Percentiles rank a stretch among this genome's conserved stretches.
Conservation (phyloP, 2,797 vertebrate species). For the Sebastes jordani region DNA sequence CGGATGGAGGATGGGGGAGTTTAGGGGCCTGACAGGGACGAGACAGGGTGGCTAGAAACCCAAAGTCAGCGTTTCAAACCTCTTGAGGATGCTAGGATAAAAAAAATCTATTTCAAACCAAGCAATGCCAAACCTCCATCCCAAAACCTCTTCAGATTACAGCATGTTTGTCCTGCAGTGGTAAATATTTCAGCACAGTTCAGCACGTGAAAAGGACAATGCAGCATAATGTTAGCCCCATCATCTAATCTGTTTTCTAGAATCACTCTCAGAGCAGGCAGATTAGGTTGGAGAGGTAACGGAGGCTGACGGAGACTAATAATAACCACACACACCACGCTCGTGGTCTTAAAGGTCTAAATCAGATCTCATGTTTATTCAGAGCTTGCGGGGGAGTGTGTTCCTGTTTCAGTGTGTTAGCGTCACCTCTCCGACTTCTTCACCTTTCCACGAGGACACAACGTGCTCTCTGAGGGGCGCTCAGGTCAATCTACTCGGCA, state of each 20-base stretch:
- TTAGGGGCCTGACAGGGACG: neutral
- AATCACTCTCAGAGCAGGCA: neutral
- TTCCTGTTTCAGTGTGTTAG: neutral
- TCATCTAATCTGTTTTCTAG: neutral
- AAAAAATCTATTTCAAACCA: neutral
- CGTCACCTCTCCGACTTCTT: neutral
- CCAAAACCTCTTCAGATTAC: no score
- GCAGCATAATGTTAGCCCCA: neutral
- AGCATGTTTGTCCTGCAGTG: neutral
- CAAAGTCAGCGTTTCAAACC: conserved; percentile 10
- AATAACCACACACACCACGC: neutral
- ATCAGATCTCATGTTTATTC: neutral
- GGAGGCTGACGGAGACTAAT: neutral
- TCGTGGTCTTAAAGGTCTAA: neutral
- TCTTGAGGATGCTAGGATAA: neutral
- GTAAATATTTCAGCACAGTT: neutral
- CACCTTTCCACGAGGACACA: neutral
- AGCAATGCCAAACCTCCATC: neutral
- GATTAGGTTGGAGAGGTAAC: neutral
- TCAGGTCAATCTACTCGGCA: neutral
- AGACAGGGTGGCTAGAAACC: neutral
- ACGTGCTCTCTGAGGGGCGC: neutral
- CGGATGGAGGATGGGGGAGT: neutral
- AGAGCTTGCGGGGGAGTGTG: conserved; percentile 3
- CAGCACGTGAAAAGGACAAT: neutral